Evolutionary conservation across 2,797 vertebrate species (phyloP), one percentile per base, ranked within the genome.

Genomic region (Carduelis carduelis): DNA sequence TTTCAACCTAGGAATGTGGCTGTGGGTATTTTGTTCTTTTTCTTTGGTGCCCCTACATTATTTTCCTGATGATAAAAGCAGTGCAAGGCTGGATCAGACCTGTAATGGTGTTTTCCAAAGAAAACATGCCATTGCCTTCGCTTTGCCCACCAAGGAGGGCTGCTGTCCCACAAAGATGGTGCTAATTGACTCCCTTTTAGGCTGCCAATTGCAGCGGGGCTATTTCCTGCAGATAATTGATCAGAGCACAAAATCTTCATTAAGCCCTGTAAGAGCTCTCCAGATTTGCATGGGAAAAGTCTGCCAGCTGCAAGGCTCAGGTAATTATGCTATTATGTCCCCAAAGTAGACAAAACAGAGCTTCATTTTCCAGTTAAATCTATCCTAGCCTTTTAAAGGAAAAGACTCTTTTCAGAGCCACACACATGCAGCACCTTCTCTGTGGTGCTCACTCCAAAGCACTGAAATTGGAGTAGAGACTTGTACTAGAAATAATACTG

Each of bases 241-340:
- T 80, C 68, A 46, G 34, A 61, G 53, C 37, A 78, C 82, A 83
- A 57, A 92, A 87, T 92, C 89, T 95, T 95, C 65, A 65, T 89
- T 93, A 95, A 85, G 65, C 23, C 23, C 41, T 17, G 1, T 56
- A 76, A 89, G 52, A 76, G 82, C 53, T 75, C 84, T 91, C 83
- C 72, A 93, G 7, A 94, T 95, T 92, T 95, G 71, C 89, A 92
- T 91, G 81, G 83, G 76, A 94, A 93, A 83, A 57, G 53, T 57
- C 87, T 89, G 65, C 46, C 75, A 93, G 84, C 84, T 93, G 89
- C 72, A 57, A 83, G 46, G 56, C 61, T 71, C 79, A 94, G 76
- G 95, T 96, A 89, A 89, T 91, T 72, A 79, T 55, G 57, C 28
- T 44, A 72, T 96, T 95, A 88, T 81, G 43, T 81, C 69, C 60